Base-by-base conservation (phyloP, 1,140 invertebrate genomes). In the Heterodera carotae region DNA sequence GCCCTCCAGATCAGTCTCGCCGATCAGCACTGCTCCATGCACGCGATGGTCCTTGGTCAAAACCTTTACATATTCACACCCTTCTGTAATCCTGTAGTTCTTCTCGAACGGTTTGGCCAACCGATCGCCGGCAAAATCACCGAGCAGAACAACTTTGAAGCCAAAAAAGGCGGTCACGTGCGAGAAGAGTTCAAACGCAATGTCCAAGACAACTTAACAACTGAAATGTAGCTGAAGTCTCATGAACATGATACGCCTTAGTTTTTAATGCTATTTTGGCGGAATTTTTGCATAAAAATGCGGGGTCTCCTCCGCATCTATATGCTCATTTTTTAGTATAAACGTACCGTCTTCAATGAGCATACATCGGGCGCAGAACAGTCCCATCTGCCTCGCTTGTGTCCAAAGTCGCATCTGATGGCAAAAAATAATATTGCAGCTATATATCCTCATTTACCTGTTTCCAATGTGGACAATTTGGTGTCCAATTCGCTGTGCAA, bases 111-210 rank as follows among this genome's bases (percentile, higher is more conserved):
- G 75, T 53, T 53, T 70, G 64, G 48, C 48, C n/a, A 82, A 33
- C 43, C 73, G 66, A 43, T 70, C 48, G 12, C 62, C 56, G 15
- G 68, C 69, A 43, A 71, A 84, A 72, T 81, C 67, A 8, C 85
- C 84, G 22, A 85, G 76, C 29, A 84, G 67, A 56, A 83, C 76
- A 68, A 86, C 94, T 90, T 97, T 96, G 83, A 92, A 94, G 2
- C 94, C 94, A 90, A 98, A 98, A 84, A 99, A 93, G 79, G 91
- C 92, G 5, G 97, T 99, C 1, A 95, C 93, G 89, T 99, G 97
- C 0, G 95, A 92, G 87, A 99, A 99, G 25, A 98, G 86, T 89
- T 99, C 96, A 90, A 99, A 99, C 88, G 94, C 95, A 89, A 97
- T 96, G 88, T 97, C 95, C 89, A 93, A 91, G 18, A 77, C 82